phyloP scores from a whole-genome alignment of 2,888 invertebrate species.

The Agrochola lota region DNA sequence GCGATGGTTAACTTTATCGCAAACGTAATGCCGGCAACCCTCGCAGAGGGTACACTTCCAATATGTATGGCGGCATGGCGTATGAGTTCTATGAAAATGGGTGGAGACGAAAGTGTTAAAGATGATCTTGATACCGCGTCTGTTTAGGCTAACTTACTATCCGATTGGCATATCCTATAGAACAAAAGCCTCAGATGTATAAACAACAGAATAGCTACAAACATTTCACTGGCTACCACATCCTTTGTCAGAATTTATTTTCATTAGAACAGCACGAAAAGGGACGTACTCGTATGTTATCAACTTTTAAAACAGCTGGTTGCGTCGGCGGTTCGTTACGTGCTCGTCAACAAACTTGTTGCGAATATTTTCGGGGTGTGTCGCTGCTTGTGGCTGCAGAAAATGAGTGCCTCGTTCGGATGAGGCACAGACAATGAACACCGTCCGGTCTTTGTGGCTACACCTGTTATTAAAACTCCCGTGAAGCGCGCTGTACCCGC shows the following conservation, averaged over 20 bases:
- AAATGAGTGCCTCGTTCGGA: constrained; percentile 77
- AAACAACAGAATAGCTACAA: neutral
- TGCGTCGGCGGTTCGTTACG: constrained; percentile 49
- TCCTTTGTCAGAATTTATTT: constrained; percentile 36
- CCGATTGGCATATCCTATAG: no score
- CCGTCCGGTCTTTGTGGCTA: constrained; percentile 76
- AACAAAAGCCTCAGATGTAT: neutral
- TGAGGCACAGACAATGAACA: constrained; percentile 70
- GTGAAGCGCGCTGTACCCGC: constrained; percentile 61
- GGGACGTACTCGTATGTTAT: constrained; percentile 26
- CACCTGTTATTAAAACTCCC: constrained; percentile 84
- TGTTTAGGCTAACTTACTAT: no score
- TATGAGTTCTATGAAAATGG: no score
- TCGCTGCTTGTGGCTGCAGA: constrained; percentile 61
- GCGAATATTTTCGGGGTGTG: constrained; percentile 70
- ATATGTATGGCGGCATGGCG: no score
- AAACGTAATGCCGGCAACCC: no score
- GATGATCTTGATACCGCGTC: no score
- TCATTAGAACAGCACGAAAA: constrained; percentile 19
- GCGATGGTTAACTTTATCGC: no score
- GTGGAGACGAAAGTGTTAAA: no score
- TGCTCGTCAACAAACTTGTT: constrained; percentile 65
- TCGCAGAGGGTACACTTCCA: no score
- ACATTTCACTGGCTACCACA: constrained; percentile 14
- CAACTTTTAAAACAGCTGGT: constrained; percentile 38